These are phyloP conservation scores for Drosophila suzukii DNA, from an alignment of 1,140 invertebrate species.

Conservation along the genomic window DNA sequence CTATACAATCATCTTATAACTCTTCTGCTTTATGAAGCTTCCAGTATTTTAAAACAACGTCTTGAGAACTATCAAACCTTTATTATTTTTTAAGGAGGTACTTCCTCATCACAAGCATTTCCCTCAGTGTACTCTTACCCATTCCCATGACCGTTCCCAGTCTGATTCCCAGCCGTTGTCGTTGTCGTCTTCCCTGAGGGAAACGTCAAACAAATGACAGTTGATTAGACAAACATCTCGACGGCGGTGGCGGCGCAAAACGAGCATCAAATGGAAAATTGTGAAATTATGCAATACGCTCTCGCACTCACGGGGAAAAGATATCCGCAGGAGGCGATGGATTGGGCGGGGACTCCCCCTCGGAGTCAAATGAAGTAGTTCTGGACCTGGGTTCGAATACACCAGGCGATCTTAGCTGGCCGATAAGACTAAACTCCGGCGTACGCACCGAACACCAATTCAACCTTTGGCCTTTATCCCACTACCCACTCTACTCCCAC, in stretches of 20 bases:
- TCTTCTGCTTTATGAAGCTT: too few species aligned
- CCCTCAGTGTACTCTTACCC: neutral
- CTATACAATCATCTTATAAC: too few species aligned
- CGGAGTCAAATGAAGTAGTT: constrained; percentile 79
- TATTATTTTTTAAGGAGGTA: too few species aligned
- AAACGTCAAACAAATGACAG: constrained; percentile 84
- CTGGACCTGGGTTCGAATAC: constrained; percentile 48
- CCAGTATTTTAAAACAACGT: too few species aligned
- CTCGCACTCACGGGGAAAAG: constrained; percentile 52
- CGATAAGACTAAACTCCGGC: constrained; percentile 78
- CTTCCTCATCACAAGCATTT: too few species aligned
- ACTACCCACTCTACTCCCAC: constrained; percentile 7
- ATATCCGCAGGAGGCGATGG: neutral
- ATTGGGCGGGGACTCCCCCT: neutral
- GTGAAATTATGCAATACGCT: constrained; percentile 84
- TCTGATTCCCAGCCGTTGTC: constrained; percentile 29
- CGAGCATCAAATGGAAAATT: constrained; percentile 84
- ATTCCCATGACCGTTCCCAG: constrained; percentile 23
- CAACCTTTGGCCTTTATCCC: constrained; percentile 26
- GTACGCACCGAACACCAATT: constrained; percentile 64
- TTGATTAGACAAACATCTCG: constrained; percentile 84
- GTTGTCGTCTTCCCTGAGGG: constrained; percentile 72
- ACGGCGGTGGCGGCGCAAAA: constrained; percentile 71
- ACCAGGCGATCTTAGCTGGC: constrained; percentile 60
- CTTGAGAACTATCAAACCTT: too few species aligned